Evolutionary conservation across 64 coral and sea anemone genomes (phyloP), one percentile per base, ranked within the genome.

Genomic region (Pocillopora damicornis): DNA sequence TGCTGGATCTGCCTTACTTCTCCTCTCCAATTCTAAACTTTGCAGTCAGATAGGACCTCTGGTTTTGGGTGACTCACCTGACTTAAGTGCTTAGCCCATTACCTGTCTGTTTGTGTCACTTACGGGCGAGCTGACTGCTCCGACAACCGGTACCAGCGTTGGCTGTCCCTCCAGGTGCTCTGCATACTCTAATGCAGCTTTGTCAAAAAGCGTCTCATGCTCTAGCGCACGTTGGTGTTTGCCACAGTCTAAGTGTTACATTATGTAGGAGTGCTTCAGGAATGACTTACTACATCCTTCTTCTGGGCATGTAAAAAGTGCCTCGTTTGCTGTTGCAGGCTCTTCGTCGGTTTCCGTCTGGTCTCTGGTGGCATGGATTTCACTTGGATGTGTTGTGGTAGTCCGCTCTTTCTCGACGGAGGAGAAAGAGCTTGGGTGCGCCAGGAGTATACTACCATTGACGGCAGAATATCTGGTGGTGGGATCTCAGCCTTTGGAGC

Each of bases 251-350:
- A 79, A 63, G 61, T 88, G 87, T 15, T 35, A 37, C 64, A 68
- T 34, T 15, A 88, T 63, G 15, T 75, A 79, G 2, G 87, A 78
- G 68, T 88, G 61, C 79, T 62, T 78, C 62, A 78, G 16, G 38
- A 88, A 88, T 61, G 87, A 67, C 36, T 88, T 67, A 15, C 58
- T 62, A 61, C 87, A 89, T n/a, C 87, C 87, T 66, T 79, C 87
- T 59, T 89, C 87, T 13, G 76, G 75, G 63, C 87, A 79, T 58
- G 20, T 78, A 62, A 89, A 89, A 14, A 89, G 61, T 26, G 78
- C 78, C 78, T 9, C 59, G 59, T 63, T 34, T 5, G 22, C 35
- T 22, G 26, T 23, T 80, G 26, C 59, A 22, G 25, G 58, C 62
- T 80, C 78, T 58, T 16, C 62, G 35, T 80, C 35, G 58, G 35